These are phyloP conservation scores for Hozukius guyotensis DNA, from an alignment of 2,797 vertebrate genomes.

Conservation along the genomic window DNA sequence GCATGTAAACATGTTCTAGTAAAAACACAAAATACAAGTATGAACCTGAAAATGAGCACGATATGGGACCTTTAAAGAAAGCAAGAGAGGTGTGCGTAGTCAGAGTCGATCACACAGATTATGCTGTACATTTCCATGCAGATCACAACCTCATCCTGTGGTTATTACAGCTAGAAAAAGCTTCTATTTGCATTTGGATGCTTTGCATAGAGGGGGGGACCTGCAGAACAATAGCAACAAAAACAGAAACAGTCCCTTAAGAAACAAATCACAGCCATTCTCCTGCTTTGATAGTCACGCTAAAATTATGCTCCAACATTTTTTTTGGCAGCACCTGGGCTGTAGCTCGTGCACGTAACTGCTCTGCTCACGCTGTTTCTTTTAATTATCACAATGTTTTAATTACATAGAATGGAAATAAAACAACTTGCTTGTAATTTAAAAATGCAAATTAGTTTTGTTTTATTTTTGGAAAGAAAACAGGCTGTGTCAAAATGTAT, in stretches of 20 bases:
- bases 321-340: conserved; percentile 2
- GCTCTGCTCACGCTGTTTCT: conserved; percentile 7
- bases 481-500: not conserved
- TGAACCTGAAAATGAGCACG: too few relatives aligned
- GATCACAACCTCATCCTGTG: not conserved
- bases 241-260: not conserved
- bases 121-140: not conserved
- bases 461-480: not conserved
- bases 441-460: not conserved
- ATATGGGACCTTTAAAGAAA: not conserved
- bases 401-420: not conserved
- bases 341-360: not conserved
- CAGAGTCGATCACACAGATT: not conserved
- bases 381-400: conserved; percentile 28
- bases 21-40: too few relatives aligned
- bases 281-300: conserved; percentile 7
- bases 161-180: not conserved
- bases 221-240: not conserved
- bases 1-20: too few relatives aligned
- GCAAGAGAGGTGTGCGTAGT: not conserved
- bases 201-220: not conserved
- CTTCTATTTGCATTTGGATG: not conserved
- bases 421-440: conserved; percentile 18
- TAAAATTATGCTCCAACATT: not conserved
- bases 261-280: conserved; percentile 5